These are phyloP conservation scores for Hippoglossus hippoglossus DNA, from an alignment of 2,797 vertebrate species.

Conservation along the genomic window DNA sequence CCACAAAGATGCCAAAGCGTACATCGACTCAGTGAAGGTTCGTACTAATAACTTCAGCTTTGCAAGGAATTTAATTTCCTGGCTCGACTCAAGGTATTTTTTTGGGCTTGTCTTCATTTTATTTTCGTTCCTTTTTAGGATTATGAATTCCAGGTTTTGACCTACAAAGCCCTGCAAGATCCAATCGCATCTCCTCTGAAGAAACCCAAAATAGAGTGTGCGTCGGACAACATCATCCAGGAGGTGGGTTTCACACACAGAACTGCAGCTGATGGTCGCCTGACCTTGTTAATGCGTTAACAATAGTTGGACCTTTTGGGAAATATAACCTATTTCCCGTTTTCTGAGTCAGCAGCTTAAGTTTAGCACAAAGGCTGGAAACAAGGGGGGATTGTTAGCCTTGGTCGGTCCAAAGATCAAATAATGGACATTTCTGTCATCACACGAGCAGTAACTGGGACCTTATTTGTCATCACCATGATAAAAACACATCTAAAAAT, in stretches of 20 bases:
- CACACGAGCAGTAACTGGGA: no score
- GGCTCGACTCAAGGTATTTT: not conserved
- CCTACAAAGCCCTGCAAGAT: conserved; percentile 93
- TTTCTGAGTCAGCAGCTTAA: not conserved
- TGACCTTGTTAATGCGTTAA: no score
- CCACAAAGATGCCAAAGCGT: conserved; percentile 91
- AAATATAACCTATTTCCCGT: no score
- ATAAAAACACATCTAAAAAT: no score
- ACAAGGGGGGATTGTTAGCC: not conserved
- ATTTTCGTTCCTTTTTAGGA: conserved; percentile 79
- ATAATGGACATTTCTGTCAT: no score
- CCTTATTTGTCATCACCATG: no score
- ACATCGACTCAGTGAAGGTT: conserved; percentile 96
- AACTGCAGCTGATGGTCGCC: not conserved
- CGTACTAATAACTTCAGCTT: not conserved
- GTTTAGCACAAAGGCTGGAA: not conserved
- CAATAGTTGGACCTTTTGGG: not conserved
- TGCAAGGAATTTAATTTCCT: rapidly evolving
- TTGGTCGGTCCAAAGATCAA: no score
- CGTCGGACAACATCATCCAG: conserved; percentile 92
- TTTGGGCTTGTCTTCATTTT: not conserved
- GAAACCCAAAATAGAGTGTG: conserved; percentile 92
- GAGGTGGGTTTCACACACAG: conserved; percentile 82
- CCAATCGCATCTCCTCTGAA: conserved; percentile 91
- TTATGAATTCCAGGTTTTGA: conserved; percentile 93